phyloP scores from a whole-genome alignment of 2,113 vertebrate species.

The Malurus alboscapulatus region DNA sequence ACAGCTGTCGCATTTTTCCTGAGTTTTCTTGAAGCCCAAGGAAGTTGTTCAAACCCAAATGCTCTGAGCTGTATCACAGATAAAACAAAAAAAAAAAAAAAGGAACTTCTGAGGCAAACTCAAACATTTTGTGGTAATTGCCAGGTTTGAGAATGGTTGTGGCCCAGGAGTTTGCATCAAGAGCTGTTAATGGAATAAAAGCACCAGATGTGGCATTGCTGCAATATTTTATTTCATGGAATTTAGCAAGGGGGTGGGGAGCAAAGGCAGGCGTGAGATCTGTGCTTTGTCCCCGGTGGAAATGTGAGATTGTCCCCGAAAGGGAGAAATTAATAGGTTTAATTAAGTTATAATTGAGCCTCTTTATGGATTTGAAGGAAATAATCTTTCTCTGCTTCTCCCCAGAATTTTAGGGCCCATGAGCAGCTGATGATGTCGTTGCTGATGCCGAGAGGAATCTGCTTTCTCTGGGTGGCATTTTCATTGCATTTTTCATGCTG shows the following conservation, averaged over 20 bases:
- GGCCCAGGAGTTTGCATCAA: background rate
- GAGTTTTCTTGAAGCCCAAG: background rate
- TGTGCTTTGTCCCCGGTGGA: background rate
- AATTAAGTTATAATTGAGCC: background rate
- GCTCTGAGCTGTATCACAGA: fast-evolving
- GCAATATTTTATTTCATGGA: background rate
- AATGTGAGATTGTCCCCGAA: background rate
- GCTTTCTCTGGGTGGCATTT: background rate
- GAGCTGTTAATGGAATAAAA: background rate
- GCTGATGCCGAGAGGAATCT: background rate
- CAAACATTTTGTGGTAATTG: background rate
- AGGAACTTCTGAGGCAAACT: background rate
- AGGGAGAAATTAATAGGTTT: background rate
- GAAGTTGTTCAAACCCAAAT: background rate
- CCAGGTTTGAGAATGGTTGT: background rate
- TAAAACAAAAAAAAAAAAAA: background rate
- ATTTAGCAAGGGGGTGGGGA: background rate
- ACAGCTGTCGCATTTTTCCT: background rate
- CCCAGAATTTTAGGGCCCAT: background rate
- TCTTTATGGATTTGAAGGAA: background rate
- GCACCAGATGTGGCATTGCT: background rate
- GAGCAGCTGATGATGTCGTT: background rate
- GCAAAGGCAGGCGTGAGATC: background rate
- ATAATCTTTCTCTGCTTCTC: background rate
- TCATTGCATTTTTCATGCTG: background rate